A percentile compares a stretch with the other conserved stretches of the same genome.
phyloP scores from a whole-genome alignment of 2,888 invertebrate genomes.

The Agrypnus murinus region DNA sequence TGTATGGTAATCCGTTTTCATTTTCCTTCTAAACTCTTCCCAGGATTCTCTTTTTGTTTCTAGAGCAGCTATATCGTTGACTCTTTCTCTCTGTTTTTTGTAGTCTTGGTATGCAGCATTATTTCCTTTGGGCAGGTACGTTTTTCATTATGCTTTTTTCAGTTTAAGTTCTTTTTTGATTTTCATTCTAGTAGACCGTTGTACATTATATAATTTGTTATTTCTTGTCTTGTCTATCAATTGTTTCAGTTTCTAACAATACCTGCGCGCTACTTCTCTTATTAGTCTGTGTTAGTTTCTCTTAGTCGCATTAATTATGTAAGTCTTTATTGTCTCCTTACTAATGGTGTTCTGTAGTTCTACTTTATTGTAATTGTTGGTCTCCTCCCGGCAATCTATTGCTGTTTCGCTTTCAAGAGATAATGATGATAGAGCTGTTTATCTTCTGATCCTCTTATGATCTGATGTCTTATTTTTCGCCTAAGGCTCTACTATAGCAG shows the following conservation, averaged over 20 bases:
- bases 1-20: not conserved
- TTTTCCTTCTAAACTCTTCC: slow-evolving; percentile 15
- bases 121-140: too few species aligned
- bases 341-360: not conserved
- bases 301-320: too few species aligned
- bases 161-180: too few species aligned
- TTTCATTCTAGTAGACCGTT: too few species aligned
- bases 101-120: slow-evolving; percentile 11
- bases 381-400: not conserved
- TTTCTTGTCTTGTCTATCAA: too few species aligned
- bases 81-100: slow-evolving; percentile 9
- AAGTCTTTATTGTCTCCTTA: not conserved
- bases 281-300: too few species aligned
- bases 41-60: slow-evolving; percentile 5
- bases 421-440: not conserved
- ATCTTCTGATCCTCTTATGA: not conserved
- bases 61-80: not conserved
- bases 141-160: too few species aligned
- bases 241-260: too few species aligned
- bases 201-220: too few species aligned
- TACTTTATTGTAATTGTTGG: not conserved
- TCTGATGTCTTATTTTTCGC: not conserved
- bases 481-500: not conserved
- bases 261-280: too few species aligned
- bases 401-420: not conserved